These are phyloP conservation scores for Epirrhoe alternata DNA, from an alignment of 2,888 invertebrate species.

Conservation along the genomic window DNA sequence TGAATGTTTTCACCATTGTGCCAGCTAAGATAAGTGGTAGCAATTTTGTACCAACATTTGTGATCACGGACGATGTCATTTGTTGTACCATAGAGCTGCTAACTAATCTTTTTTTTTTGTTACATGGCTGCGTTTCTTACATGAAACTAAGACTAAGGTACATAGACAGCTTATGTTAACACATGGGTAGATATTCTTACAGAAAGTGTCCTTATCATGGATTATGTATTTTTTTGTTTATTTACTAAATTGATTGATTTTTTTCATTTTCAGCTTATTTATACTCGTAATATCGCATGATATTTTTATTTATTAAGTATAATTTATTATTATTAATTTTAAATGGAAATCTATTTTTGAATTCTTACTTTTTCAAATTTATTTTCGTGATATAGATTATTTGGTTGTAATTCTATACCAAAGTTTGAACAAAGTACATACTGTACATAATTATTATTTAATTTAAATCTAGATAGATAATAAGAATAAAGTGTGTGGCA, in stretches of 20 bases:
- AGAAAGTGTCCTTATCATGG: background rate
- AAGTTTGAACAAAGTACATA: constrained; percentile 31
- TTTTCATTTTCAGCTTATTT: too few species aligned
- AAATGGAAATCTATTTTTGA: background rate
- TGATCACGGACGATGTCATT: background rate
- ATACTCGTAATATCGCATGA: too few species aligned
- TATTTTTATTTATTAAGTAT: too few species aligned
- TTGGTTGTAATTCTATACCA: constrained; percentile 40
- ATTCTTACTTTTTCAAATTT: background rate
- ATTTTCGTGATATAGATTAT: constrained; percentile 10
- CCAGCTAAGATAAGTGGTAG: background rate
- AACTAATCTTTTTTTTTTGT: background rate
- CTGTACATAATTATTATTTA: constrained; percentile 6
- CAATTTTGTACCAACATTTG: background rate
- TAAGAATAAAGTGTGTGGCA: constrained; percentile 10
- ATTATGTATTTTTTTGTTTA: background rate
- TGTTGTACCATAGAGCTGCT: background rate
- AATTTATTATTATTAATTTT: too few species aligned
- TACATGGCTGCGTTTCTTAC: too few species aligned
- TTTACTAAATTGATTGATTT: background rate
- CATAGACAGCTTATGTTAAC: too few species aligned
- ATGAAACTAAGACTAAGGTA: too few species aligned
- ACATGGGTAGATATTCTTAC: too few species aligned
- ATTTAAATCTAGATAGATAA: background rate
- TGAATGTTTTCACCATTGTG: background rate